Percentiles rank a stretch among this genome's conserved stretches.
These are phyloP conservation scores for Myotis yumanensis DNA, from an alignment of 2,113 vertebrate species.

Conservation along the genomic window DNA sequence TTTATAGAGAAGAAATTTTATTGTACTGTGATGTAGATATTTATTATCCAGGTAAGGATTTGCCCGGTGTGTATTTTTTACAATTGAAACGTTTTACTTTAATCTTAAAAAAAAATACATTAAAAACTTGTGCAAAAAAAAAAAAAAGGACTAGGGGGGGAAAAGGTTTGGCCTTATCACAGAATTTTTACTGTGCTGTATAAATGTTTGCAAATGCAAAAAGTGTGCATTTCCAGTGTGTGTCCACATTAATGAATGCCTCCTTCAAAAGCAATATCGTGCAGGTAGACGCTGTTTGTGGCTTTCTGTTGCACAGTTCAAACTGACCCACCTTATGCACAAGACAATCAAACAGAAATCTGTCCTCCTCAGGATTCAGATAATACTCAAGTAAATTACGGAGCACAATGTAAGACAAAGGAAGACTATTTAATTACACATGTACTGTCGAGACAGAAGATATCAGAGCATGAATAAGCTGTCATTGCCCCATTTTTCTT, in stretches of 20 bases:
- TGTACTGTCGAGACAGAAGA: constrained; percentile 67
- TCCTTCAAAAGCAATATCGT: constrained; percentile 87
- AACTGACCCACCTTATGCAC: constrained; percentile 86
- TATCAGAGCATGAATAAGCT: constrained; percentile 80
- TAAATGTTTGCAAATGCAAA: constrained; percentile 86
- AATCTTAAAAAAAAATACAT: constrained; percentile 79
- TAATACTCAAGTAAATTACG: constrained; percentile 80
- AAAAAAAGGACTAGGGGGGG: constrained; percentile 27
- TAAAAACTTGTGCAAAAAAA: constrained; percentile 50
- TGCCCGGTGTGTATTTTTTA: constrained; percentile 83
- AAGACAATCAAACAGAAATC: constrained; percentile 88
- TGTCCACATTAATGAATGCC: constrained; percentile 84
- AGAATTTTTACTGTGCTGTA: constrained; percentile 83
- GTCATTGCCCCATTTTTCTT: constrained; percentile 71
- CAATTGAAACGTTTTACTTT: constrained; percentile 84
- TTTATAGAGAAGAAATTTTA: constrained; percentile 87
- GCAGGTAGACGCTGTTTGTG: constrained; percentile 86
- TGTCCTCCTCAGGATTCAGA: constrained; percentile 81
- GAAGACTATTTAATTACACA: constrained; percentile 81
- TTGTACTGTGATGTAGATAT: constrained; percentile 86
- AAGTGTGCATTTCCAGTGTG: constrained; percentile 83
- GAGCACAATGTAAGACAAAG: constrained; percentile 84
- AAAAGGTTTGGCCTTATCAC: constrained; percentile 89
- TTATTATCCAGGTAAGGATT: constrained; percentile 87
- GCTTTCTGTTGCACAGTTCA: constrained; percentile 86